phyloP scores from a whole-genome alignment of 2,888 invertebrate species.

The Tineola bisselliella region DNA sequence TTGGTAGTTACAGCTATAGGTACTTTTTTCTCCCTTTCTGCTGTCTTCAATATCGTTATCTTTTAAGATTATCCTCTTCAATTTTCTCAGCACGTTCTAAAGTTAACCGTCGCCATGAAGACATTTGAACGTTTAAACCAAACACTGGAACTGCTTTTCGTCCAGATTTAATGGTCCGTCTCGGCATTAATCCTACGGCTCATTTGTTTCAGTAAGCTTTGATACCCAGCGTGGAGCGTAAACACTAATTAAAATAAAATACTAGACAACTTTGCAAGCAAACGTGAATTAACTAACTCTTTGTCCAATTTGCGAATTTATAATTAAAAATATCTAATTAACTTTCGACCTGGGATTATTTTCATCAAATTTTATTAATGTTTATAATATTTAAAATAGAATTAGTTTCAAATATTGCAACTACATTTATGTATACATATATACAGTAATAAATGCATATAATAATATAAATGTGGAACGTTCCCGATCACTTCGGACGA shows the following conservation, averaged over 20 bases:
- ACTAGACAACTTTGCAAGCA: neutral
- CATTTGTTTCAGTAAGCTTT: conserved; percentile 14
- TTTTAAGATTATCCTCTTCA: neutral
- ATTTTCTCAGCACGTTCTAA: conserved; percentile 11
- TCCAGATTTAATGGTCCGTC: conserved; percentile 23
- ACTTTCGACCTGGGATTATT: neutral
- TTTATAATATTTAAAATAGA: too few species aligned
- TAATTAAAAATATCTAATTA: neutral
- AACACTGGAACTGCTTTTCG: conserved; percentile 19
- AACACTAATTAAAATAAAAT: conserved; percentile 21
- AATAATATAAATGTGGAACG: conserved; percentile 2
- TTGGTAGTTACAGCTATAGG: neutral
- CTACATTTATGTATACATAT: neutral
- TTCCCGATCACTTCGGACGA: conserved; percentile 18
- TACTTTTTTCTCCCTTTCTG: conserved; percentile 1
- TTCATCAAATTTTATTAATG: too few species aligned
- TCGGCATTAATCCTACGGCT: conserved; percentile 15
- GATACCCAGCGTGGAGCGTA: conserved; percentile 8
- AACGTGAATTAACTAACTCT: conserved; percentile 1
- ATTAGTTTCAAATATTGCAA: too few species aligned
- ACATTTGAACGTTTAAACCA: conserved; percentile 21
- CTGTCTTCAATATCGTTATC: neutral
- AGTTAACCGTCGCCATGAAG: conserved; percentile 19
- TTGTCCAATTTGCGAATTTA: neutral
- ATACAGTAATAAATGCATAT: neutral